phyloP scores from a whole-genome alignment of 2,113 vertebrate species.

The Aphyosemion australe region DNA sequence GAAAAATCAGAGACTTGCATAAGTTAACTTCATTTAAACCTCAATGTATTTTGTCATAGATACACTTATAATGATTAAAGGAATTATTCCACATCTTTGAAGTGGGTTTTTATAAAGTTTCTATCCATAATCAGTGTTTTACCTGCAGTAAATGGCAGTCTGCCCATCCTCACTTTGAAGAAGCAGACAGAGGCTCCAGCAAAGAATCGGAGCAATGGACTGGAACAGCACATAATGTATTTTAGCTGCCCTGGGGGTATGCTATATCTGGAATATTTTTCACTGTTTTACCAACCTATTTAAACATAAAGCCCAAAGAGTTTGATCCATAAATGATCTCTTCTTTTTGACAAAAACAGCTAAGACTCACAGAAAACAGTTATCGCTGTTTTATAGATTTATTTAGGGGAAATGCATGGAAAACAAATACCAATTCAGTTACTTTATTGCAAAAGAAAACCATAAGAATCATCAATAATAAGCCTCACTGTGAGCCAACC shows the following conservation, averaged over 20 bases:
- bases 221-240: not conserved
- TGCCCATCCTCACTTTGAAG: conserved; percentile 1
- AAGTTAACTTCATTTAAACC: not conserved
- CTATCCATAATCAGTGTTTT: not conserved
- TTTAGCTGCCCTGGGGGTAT: not conserved
- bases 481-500: no score
- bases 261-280: conserved; percentile 1
- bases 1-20: not conserved
- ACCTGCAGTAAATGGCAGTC: not conserved
- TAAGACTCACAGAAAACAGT: not conserved
- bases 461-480: no score
- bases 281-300: not conserved
- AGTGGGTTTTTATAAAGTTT: not conserved
- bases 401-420: no score
- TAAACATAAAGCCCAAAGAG: not conserved
- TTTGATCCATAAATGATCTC: not conserved
- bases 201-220: not conserved
- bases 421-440: no score
- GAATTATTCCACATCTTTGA: not conserved
- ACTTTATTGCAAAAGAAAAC: no score
- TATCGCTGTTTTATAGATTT: not conserved
- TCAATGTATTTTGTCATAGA: not conserved
- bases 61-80: not conserved
- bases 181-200: no score
- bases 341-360: not conserved